Percentiles rank a stretch among this genome's conserved stretches.
phyloP scores from a whole-genome alignment of 2,888 invertebrate genomes.

The Ophion ventricosus region DNA sequence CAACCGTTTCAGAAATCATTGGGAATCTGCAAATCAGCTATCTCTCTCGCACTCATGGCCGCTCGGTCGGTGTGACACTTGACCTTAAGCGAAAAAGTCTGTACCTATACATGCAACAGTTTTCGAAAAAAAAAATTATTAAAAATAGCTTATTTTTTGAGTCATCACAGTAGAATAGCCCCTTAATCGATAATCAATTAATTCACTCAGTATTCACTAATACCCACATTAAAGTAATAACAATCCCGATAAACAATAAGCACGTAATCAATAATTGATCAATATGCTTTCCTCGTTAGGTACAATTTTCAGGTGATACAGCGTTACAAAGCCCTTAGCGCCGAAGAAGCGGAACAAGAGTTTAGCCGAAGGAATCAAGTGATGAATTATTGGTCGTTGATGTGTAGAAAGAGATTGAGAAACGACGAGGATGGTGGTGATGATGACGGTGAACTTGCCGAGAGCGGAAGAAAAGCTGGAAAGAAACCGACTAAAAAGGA shows the following conservation, averaged over 20 bases:
- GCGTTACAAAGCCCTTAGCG: slow-evolving; percentile 96
- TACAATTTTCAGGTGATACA: slow-evolving; percentile 96
- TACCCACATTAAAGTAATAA: too few species aligned
- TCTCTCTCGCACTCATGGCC: too few species aligned
- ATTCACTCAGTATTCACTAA: too few species aligned
- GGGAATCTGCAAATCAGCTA: too few species aligned
- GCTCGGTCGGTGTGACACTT: too few species aligned
- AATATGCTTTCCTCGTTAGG: slow-evolving; percentile 81
- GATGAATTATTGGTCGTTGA: slow-evolving; percentile 97
- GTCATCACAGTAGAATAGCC: too few species aligned
- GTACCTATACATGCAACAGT: too few species aligned
- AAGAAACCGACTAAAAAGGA: slow-evolving; percentile 79
- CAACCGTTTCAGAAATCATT: too few species aligned
- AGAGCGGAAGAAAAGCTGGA: slow-evolving; percentile 81
- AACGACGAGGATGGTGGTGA: slow-evolving; percentile 87
- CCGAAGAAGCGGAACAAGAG: slow-evolving; percentile 99
- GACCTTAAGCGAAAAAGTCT: too few species aligned
- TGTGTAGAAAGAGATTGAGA: slow-evolving; percentile 94
- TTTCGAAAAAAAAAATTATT: too few species aligned
- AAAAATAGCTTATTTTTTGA: too few species aligned
- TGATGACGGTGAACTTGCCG: slow-evolving; percentile 88
- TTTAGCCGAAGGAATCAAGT: slow-evolving; percentile 98
- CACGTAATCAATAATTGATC: neutral
- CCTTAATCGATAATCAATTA: too few species aligned
- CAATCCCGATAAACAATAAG: neutral